Conservation (phyloP, 2,113 vertebrate species). For the Serinus canaria region DNA sequence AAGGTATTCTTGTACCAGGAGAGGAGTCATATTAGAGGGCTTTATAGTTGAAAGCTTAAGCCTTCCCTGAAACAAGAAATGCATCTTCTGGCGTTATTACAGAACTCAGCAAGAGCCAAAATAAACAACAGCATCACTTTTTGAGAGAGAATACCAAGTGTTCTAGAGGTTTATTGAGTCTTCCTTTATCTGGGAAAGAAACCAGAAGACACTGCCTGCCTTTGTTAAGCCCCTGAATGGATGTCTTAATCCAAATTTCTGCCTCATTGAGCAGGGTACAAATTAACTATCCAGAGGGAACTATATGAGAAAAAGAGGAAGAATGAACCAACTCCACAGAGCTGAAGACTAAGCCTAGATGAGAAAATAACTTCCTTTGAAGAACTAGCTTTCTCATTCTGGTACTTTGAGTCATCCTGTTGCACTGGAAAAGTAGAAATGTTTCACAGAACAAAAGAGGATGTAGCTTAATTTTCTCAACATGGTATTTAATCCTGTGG, state of each 20-base stretch:
- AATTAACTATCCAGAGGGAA: constrained; percentile 32
- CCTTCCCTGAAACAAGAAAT: constrained; percentile 18
- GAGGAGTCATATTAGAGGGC: neutral
- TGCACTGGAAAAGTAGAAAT: neutral
- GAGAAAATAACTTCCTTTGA: neutral
- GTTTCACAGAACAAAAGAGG: neutral
- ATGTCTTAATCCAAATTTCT: constrained; percentile 33
- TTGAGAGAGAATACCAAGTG: neutral
- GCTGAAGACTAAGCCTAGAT: neutral
- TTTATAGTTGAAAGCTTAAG: neutral
- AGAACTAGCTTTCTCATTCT: neutral
- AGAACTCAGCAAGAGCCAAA: neutral
- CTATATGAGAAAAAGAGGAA: neutral
- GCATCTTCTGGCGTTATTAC: neutral
- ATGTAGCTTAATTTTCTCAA: constrained; percentile 2
- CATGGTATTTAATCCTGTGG: neutral
- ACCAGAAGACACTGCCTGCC: neutral
- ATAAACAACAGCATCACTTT: neutral
- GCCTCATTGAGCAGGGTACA: constrained; percentile 29
- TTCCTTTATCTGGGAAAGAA: constrained; percentile 37
- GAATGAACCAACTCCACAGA: neutral
- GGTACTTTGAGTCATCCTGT: neutral
- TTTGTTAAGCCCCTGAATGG: constrained; percentile 31
- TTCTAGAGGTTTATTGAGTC: constrained; percentile 13
- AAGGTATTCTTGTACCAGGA: constrained; percentile 12